Percentiles rank a stretch among this genome's conserved stretches.
phyloP scores from a whole-genome alignment of 2,113 vertebrate species.

The Mellivora capensis region DNA sequence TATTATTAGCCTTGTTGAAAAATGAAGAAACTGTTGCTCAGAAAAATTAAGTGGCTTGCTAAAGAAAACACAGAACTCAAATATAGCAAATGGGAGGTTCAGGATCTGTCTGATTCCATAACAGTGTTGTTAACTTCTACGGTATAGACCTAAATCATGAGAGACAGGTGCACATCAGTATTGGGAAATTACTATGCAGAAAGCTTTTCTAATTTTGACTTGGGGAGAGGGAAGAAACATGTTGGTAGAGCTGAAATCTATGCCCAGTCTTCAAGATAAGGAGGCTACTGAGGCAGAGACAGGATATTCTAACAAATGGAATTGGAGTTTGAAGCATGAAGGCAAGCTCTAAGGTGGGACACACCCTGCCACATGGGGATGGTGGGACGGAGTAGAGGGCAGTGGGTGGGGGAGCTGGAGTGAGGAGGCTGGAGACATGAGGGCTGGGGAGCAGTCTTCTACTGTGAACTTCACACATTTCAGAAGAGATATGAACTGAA shows the following conservation, averaged over 20 bases:
- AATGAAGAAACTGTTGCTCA: background rate
- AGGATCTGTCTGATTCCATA: background rate
- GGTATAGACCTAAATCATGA: background rate
- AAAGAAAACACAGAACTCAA: background rate
- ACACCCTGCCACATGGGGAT: fast-evolving
- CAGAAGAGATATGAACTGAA: background rate
- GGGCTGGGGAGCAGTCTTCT: fast-evolving
- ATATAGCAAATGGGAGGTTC: background rate
- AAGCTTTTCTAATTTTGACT: background rate
- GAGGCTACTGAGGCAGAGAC: background rate
- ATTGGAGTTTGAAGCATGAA: background rate
- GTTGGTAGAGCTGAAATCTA: background rate
- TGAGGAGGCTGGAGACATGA: background rate
- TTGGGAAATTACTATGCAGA: background rate
- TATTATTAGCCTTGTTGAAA: background rate
- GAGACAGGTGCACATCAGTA: background rate
- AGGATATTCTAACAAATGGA: background rate
- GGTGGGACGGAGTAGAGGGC: fast-evolving
- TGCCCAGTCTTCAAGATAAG: background rate
- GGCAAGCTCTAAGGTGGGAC: background rate
- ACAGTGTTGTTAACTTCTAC: background rate
- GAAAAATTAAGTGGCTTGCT: background rate
- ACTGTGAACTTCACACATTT: background rate
- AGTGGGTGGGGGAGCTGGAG: too few species aligned
- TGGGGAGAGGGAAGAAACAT: background rate